Base-by-base conservation (phyloP, 2,888 invertebrate species). In the Drosophila merina region DNA sequence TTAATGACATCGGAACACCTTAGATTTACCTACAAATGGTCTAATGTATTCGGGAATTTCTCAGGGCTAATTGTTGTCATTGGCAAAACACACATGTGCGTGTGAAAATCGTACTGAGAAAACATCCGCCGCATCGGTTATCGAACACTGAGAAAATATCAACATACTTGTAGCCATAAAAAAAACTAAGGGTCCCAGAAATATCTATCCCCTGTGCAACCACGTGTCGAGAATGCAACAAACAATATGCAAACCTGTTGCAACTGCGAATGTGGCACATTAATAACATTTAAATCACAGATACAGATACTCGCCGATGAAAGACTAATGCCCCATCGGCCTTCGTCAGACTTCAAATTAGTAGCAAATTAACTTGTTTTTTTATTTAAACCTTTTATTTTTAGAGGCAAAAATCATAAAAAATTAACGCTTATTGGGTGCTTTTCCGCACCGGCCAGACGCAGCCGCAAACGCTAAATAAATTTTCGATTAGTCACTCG, bases 51-150 rank as follows among this genome's bases (percentile, higher is more conserved):
- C 62, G 63, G 62, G 51, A 67, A 67, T 40, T 49, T 67, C 58
- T 50, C 67, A 69, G 58, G 58, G 57, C 40, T 56, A 42, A 80
- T 71, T 78, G 78, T 75, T 76, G 75, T 64, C 70, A 58, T 74
- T 76, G 40, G 50, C 76, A 44, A 56, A 9, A 57, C 31, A 49
- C 68, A 48, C 60, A 59, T 50, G 47, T 77, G 77, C 81, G 79
- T 85, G 86, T 85, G 85, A 85, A 84, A 77, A 75, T 52, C 54
- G 14, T 25, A 48, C 28, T 58, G 71, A 28, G 69, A 63, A 79
- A 80, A 81, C 76, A 81, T 84, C 84, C 81, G 81, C 63, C 47
- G 56, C 59, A 30, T 55, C 38, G 31, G 31, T 44, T 30, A 36
- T 14, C 30, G 7, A 36, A 49, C 49, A 20, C 10, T 25, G 7